Evolutionary conservation across 2,113 vertebrate genomes (phyloP).

Genomic region (Gallinago media): DNA sequence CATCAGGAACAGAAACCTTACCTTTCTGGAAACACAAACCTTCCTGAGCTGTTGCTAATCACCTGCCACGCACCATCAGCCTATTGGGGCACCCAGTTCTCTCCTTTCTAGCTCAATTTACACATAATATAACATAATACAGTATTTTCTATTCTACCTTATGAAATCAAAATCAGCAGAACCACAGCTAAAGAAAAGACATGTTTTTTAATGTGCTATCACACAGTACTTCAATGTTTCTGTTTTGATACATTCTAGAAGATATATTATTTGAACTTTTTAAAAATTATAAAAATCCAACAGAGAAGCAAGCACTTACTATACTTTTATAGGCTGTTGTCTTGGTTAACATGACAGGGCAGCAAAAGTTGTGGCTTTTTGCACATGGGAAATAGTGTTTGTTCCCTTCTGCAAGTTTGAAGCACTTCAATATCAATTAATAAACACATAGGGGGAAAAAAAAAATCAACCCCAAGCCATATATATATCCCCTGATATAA

Average conservation of each 20-base stretch:
- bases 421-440: neutral
- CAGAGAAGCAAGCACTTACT: conserved; percentile 4
- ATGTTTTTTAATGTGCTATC: neutral
- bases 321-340: neutral
- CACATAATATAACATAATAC: rapidly evolving
- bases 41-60: neutral
- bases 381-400: neutral
- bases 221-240: neutral
- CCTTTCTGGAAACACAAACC: conserved; percentile 15
- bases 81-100: neutral
- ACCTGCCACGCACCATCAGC: neutral
- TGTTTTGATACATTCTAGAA: neutral
- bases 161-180: neutral
- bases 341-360: neutral
- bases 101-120: neutral
- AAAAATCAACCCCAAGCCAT: neutral
- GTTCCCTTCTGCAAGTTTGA: neutral
- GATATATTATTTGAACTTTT: neutral
- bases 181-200: neutral
- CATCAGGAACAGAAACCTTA: neutral
- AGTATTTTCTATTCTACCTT: neutral
- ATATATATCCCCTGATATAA: neutral
- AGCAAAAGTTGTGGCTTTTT: neutral
- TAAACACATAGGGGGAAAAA: neutral
- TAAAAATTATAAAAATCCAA: neutral